Evolutionary conservation across 1,140 invertebrate species (phyloP).

Genomic region (Drosophila lacertosa): DNA sequence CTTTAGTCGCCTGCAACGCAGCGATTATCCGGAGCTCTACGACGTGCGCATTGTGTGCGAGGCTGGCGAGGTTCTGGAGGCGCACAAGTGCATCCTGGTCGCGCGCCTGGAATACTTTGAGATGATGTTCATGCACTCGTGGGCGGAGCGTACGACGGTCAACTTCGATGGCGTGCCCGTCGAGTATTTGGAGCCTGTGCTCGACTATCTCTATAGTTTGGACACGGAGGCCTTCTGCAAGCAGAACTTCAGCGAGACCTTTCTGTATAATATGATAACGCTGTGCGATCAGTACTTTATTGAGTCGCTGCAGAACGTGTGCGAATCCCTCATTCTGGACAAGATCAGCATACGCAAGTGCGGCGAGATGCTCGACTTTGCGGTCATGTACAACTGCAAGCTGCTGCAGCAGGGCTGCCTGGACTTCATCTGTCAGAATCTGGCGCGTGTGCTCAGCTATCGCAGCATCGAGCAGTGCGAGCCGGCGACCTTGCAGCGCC

Average conservation of each 20-base stretch:
- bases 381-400: slow-evolving; percentile 86
- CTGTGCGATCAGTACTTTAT: slow-evolving; percentile 88
- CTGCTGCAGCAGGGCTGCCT: slow-evolving; percentile 87
- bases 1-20: slow-evolving; percentile 56
- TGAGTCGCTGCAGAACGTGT: slow-evolving; percentile 86
- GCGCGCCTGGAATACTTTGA: slow-evolving; percentile 89
- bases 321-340: slow-evolving; percentile 86
- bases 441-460: slow-evolving; percentile 86
- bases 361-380: slow-evolving; percentile 87
- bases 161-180: slow-evolving; percentile 67
- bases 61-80: slow-evolving; percentile 85
- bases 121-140: slow-evolving; percentile 88
- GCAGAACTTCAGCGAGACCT: slow-evolving; percentile 84
- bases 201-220: slow-evolving; percentile 88
- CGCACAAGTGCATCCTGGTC: slow-evolving; percentile 89
- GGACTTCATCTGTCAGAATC: slow-evolving; percentile 88
- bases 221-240: slow-evolving; percentile 84
- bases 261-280: slow-evolving; percentile 87
- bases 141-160: slow-evolving; percentile 86
- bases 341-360: slow-evolving; percentile 88
- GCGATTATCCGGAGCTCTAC: slow-evolving; percentile 85
- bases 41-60: slow-evolving; percentile 86
- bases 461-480: slow-evolving; percentile 86
- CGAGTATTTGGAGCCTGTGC: slow-evolving; percentile 85
- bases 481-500: slow-evolving; percentile 85